phyloP scores from a whole-genome alignment of 2,113 vertebrate genomes.

The Tyrannus savana region DNA sequence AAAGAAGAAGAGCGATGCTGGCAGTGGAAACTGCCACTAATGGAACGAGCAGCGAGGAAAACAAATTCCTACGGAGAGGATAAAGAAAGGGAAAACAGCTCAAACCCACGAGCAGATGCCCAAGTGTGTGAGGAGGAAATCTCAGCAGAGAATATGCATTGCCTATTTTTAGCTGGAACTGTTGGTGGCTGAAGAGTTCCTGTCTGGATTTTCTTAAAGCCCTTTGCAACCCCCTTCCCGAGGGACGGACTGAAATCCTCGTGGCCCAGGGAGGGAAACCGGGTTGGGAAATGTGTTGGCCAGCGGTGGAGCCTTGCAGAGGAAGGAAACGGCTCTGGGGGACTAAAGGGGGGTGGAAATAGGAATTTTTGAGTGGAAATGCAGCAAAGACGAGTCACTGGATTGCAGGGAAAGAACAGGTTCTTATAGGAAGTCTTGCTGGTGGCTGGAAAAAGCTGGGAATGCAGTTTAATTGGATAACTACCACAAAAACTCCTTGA shows the following conservation, averaged over 20 bases:
- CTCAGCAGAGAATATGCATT: conserved; percentile 22
- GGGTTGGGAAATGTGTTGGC: background rate
- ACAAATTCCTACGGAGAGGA: background rate
- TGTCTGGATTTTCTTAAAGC: conserved; percentile 32
- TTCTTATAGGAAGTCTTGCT: background rate
- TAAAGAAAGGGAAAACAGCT: background rate
- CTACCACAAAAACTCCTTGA: no score
- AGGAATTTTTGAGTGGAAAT: background rate
- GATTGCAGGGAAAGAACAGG: background rate
- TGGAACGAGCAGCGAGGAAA: background rate
- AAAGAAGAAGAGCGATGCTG: background rate
- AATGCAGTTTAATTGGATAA: background rate
- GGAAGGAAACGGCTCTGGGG: background rate
- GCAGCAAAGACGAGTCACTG: background rate
- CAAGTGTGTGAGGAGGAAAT: background rate
- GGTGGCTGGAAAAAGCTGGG: background rate
- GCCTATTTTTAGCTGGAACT: conserved; percentile 54
- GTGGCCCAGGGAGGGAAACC: background rate
- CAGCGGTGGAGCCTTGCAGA: background rate
- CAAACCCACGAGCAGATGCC: background rate
- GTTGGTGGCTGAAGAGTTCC: conserved; percentile 34
- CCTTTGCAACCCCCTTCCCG: background rate
- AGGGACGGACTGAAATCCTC: background rate
- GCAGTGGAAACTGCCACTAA: background rate
- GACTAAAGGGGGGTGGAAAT: background rate